phyloP scores from a whole-genome alignment of 53 echinoderm and acorn worm species.

The Holothuria leucospilota region DNA sequence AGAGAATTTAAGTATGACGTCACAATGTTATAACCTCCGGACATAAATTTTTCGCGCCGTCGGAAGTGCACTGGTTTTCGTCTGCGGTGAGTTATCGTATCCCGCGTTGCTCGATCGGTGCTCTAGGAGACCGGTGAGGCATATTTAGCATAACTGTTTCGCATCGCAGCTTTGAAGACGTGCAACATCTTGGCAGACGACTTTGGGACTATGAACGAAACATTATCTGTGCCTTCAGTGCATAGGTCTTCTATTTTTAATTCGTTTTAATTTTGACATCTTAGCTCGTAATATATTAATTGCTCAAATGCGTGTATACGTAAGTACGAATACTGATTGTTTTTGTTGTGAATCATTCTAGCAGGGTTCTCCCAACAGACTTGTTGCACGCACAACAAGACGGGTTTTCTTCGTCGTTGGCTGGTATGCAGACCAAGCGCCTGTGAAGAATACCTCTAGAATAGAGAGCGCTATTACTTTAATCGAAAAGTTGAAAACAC shows the following conservation, averaged over 20 bases:
- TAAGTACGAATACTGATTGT: neutral
- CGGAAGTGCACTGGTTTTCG: slow-evolving; percentile 47
- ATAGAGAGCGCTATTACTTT: no score
- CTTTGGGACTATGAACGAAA: no score
- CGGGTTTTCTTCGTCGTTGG: no score
- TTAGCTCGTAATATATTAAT: neutral
- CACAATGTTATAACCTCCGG: slow-evolving; percentile 41
- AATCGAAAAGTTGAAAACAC: no score
- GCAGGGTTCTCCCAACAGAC: slow-evolving; percentile 6
- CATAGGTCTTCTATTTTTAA: slow-evolving; percentile 26
- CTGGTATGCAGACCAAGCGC: no score
- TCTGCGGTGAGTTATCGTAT: slow-evolving; percentile 31
- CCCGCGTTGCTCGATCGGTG: slow-evolving; percentile 38
- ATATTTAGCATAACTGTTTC: slow-evolving; percentile 32
- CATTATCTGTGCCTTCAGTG: no score
- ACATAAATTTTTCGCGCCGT: slow-evolving; percentile 46
- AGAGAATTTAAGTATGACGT: slow-evolving; percentile 40
- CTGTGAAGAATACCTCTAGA: no score
- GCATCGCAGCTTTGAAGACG: slow-evolving; percentile 8
- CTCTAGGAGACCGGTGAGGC: slow-evolving; percentile 20
- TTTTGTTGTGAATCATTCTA: slow-evolving; percentile 24
- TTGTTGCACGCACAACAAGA: neutral
- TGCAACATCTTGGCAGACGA: no score
- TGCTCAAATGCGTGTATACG: neutral
- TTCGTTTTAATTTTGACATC: slow-evolving; percentile 18